A percentile compares a stretch with the other conserved stretches of the same genome.
These are phyloP conservation scores for Acheta domesticus DNA, from an alignment of 2,888 invertebrate species.

Conservation along the genomic window DNA sequence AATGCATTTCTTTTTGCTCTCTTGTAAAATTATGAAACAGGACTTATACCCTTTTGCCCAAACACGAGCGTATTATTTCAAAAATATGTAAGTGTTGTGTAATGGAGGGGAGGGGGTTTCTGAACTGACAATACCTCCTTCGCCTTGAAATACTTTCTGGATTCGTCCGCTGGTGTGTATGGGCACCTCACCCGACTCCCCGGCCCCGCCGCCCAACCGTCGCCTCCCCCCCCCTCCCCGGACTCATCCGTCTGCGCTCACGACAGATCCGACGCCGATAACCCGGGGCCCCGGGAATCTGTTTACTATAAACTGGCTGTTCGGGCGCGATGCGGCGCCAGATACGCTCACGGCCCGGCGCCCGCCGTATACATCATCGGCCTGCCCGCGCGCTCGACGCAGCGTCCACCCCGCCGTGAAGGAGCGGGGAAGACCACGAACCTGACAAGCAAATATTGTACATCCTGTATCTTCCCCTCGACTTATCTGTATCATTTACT, in stretches of 20 bases:
- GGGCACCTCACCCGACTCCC: not conserved
- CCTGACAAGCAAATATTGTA: slow-evolving; percentile 11
- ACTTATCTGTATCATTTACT: slow-evolving; percentile 18
- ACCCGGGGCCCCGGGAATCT: not conserved
- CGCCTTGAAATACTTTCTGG: not conserved
- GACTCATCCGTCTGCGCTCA: not conserved
- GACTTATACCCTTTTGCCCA: no score
- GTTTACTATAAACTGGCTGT: slow-evolving; percentile 5
- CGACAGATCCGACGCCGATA: not conserved
- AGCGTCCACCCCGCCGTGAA: not conserved
- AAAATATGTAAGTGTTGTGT: no score
- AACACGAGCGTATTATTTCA: no score
- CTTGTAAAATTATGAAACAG: no score
- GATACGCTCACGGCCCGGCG: not conserved
- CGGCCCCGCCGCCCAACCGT: not conserved
- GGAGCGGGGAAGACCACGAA: not conserved
- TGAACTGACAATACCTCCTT: not conserved
- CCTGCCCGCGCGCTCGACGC: no score
- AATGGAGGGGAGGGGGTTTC: no score
- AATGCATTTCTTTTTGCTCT: no score
- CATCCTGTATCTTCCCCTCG: not conserved
- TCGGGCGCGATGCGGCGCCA: not conserved
- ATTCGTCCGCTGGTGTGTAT: no score
- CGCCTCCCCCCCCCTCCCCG: not conserved
- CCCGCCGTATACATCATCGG: not conserved